Evolutionary conservation across 1,140 invertebrate species (phyloP).

Genomic region (Halesus radiatus): DNA sequence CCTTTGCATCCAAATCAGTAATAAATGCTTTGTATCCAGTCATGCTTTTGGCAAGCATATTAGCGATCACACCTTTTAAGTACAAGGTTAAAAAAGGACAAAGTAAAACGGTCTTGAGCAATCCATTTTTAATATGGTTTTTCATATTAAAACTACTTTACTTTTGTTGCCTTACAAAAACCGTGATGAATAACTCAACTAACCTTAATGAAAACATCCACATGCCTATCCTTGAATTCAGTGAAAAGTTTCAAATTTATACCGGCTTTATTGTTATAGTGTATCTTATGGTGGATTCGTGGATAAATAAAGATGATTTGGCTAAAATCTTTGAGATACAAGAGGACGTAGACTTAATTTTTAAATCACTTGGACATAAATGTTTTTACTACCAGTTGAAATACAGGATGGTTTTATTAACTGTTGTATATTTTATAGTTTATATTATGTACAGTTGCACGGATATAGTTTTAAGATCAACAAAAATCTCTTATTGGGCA

Average conservation of each 20-base stretch:
- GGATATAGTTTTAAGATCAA: not conserved
- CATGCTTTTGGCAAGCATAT: not conserved
- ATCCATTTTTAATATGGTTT: not conserved
- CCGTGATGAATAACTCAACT: not conserved
- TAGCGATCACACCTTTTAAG: not conserved
- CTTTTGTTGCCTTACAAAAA: not conserved
- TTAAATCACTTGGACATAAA: not conserved
- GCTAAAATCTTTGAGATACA: slow-evolving; percentile 1
- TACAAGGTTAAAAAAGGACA: not conserved
- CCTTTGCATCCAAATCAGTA: not conserved
- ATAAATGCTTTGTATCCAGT: not conserved
- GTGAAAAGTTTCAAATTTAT: not conserved
- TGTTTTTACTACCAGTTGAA: not conserved
- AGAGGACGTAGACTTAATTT: not conserved
- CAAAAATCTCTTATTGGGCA: not conserved
- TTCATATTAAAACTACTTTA: not conserved
- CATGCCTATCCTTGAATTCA: not conserved
- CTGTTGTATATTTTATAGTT: not conserved
- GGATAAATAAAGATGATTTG: slow-evolving; percentile 8
- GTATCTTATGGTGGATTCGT: not conserved
- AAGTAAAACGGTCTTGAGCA: not conserved
- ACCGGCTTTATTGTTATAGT: not conserved
- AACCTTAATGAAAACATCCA: not conserved
- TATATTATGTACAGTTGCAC: not conserved
- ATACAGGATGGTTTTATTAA: not conserved